Evolutionary conservation across 2,113 vertebrate species (phyloP), one percentile per base, ranked within the genome.

Genomic region (Passer montanus): DNA sequence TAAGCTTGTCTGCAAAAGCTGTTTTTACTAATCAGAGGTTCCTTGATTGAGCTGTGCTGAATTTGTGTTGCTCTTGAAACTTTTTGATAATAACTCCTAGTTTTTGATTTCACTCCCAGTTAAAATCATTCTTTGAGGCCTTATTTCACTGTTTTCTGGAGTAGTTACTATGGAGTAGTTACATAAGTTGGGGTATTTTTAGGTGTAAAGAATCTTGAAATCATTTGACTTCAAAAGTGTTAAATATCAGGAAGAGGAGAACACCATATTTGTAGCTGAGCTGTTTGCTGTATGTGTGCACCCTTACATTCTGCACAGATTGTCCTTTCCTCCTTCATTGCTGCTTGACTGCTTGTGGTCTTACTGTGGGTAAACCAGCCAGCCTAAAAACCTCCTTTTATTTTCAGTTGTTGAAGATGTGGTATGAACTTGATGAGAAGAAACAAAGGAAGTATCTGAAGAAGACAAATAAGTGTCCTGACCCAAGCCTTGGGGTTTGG

Each of bases 401-500:
- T 37, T 89, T 96, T 33, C 96, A 99, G 99, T 90, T 99, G n/a
- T 2, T 98, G 56, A 96, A 98, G 83, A 98, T 98, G 89, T 99
- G 99, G 99, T 96, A 83, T 27, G 97, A 98, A 17, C 90, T 99
- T 64, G 98, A 98, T 9, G 98, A 98, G 46, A 97, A 94, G 46
- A 96, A 97, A 84, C 97, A 76, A 37, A 95, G 69, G 4, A 99
- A 98, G 77, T 99, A 99, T 90, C 79, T 93, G 55, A 99, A 98
- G 93, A 99, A 98, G 95, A 80, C 98, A 0, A 90, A 74, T 15
- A 98, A 81, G 33, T 99, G 99, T 93, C 99, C 99, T 0, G 99
- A 99, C 90, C 99, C 99, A 8, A 98, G 98, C 44, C 96, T 99
- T 55, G 94, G 98, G 13, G 4, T 98, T 56, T 97, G 98, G 52